Evolutionary conservation across 2,888 invertebrate species (phyloP).

Genomic region (Nemotelus pantherinus): DNA sequence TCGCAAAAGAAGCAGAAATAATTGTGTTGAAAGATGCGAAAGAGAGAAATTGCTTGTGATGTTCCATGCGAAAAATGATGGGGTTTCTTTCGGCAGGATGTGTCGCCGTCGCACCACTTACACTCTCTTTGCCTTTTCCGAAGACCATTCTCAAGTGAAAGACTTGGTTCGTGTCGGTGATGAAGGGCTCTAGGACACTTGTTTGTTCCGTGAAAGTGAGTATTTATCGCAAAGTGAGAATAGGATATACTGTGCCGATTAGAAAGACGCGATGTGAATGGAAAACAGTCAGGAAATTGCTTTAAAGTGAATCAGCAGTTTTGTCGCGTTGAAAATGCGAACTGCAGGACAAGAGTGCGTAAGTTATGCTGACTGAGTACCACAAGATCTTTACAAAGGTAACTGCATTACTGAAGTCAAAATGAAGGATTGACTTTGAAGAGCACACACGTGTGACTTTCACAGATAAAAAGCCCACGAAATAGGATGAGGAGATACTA

Average conservation of each 20-base stretch:
- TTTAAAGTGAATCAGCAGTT: constrained; percentile 42
- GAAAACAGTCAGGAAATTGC: constrained; percentile 24
- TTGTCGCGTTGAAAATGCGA: constrained; percentile 9
- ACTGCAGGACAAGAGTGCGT: constrained; percentile 3
- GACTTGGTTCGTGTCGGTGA: no score
- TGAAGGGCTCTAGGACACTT: no score
- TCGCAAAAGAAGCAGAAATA: constrained; percentile 36
- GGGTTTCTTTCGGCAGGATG: not conserved
- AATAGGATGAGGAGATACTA: no score
- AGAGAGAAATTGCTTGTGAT: constrained; percentile 29
- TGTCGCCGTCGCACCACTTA: no score
- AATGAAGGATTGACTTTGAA: not conserved
- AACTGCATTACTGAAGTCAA: not conserved
- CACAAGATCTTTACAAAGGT: not conserved
- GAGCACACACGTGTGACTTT: no score
- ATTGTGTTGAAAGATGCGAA: constrained; percentile 32
- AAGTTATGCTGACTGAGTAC: constrained; percentile 25
- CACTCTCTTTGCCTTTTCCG: no score
- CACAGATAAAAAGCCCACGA: no score
- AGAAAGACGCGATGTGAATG: constrained; percentile 33
- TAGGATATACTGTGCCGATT: constrained; percentile 33
- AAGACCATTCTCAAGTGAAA: no score
- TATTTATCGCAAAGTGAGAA: constrained; percentile 34
- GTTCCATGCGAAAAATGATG: constrained; percentile 20
- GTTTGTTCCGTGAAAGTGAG: not conserved